Evolutionary conservation across 2,113 vertebrate genomes (phyloP), one percentile per base, ranked within the genome.

Genomic region (Lophotis ruficrista): DNA sequence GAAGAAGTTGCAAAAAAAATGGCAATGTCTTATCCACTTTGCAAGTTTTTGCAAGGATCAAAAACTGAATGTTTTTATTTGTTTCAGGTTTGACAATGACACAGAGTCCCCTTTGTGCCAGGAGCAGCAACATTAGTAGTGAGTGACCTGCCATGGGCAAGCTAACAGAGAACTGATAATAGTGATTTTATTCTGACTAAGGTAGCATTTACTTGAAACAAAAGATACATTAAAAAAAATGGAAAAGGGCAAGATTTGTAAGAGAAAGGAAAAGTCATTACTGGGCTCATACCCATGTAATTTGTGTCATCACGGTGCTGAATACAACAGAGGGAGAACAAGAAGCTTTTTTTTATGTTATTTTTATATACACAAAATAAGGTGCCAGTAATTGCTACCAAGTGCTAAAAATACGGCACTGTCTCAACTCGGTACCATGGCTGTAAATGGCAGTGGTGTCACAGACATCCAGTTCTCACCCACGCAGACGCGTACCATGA

Each of bases 1-100:
- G 12, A 68, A 60, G 17, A 35, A 56, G 57, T 4, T 30, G 16
- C 21, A 60, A 84, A 72, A 64, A 84, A 72, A 73, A n/a, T 5
- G 9, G 8, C 64, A 77, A 1, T 21, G 24, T 12, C 8, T 45
- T 38, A 48, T 11, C 1, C 0, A 43, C 12, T 54, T 45, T 24
- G 4, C 24, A 24, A 17, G 16, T 20, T 78, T 60, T 71, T 41
- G 21, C 51, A 51, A 61, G 19, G 41, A 65, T 61, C 15, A 90
- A 65, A 90, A 82, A 23, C 13, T 6, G 6, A 61, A 53, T 0
- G 0, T 45, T 21, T 87, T 56, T 4, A 43, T 43, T 72, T 43
- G 31, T 62, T 62, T 60, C 31, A 58, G 9, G 10, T 83, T 35
- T 68, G 31, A 85, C 16, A 47, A 68, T 19, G 64, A 73, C 56